These are phyloP conservation scores for Amyelois transitella DNA, from an alignment of 1,140 invertebrate genomes.

Conservation along the genomic window DNA sequence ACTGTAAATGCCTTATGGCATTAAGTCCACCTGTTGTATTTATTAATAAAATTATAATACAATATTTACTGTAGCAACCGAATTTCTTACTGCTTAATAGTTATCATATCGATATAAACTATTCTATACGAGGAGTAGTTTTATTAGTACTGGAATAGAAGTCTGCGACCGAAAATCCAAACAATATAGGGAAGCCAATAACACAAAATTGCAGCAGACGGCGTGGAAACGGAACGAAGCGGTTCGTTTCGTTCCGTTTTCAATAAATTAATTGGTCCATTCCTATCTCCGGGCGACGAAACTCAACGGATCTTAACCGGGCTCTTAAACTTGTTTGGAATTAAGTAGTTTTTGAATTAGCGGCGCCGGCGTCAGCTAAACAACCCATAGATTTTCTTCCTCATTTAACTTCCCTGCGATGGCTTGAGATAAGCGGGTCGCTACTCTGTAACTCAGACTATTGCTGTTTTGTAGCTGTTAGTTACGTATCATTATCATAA, in stretches of 20 bases:
- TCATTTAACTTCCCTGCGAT: slow-evolving; percentile 40
- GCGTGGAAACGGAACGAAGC: not conserved
- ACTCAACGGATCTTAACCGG: slow-evolving; percentile 21
- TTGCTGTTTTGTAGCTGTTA: not conserved
- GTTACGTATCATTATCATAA: not conserved
- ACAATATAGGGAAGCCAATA: not conserved
- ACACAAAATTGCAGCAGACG: not conserved
- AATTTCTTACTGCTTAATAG: too few species aligned
- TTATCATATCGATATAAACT: too few species aligned
- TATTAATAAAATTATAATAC: too few species aligned
- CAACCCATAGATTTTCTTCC: slow-evolving; percentile 47
- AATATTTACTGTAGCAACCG: too few species aligned
- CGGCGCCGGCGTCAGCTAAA: slow-evolving; percentile 32
- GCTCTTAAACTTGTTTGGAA: slow-evolving; percentile 25
- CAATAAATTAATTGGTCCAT: slow-evolving; percentile 8
- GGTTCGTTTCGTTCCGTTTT: not conserved
- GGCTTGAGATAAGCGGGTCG: slow-evolving; percentile 27
- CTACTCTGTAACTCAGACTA: not conserved
- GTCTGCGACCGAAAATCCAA: not conserved
- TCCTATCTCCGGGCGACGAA: slow-evolving; percentile 5
- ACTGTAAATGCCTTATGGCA: too few species aligned
- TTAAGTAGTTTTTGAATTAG: slow-evolving; percentile 44
- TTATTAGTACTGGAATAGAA: too few species aligned
- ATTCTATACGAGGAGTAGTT: too few species aligned
- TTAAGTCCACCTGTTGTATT: too few species aligned